A percentile compares a stretch with the other conserved stretches of the same genome.
Evolutionary conservation across 2,797 vertebrate species (phyloP).

Genomic region (Tolypeutes matacus): DNA sequence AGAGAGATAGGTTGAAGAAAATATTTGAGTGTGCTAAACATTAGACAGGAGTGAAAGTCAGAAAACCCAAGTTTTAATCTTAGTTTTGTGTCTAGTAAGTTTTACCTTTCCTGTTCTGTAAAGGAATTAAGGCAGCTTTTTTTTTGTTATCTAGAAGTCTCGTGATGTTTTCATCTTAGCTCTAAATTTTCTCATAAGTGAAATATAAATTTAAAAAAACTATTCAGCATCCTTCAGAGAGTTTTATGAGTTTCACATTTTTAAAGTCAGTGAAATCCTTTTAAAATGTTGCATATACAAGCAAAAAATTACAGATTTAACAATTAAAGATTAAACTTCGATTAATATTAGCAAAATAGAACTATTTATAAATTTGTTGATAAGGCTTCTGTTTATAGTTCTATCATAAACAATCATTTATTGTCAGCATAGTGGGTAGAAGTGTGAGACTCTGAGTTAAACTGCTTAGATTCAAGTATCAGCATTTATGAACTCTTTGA

Average conservation of each 20-base stretch:
- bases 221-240: background rate
- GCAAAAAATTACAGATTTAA: background rate
- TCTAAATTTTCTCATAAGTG: constrained; percentile 32
- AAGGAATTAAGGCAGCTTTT: background rate
- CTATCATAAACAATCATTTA: background rate
- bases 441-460: background rate
- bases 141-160: background rate
- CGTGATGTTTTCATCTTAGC: background rate
- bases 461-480: background rate
- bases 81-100: background rate
- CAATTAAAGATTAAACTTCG: constrained; percentile 42
- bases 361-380: background rate
- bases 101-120: background rate
- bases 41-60: background rate
- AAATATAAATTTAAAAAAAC: background rate
- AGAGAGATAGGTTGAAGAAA: background rate
- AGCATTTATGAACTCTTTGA: background rate
- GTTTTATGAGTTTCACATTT: background rate
- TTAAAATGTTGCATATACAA: constrained; percentile 10
- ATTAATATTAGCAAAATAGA: background rate
- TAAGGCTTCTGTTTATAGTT: background rate
- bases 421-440: background rate
- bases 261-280: background rate
- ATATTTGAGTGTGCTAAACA: background rate
- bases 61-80: background rate